Base-by-base conservation (phyloP, 1,140 invertebrate genomes). In the Himalopsyche phryganea region DNA sequence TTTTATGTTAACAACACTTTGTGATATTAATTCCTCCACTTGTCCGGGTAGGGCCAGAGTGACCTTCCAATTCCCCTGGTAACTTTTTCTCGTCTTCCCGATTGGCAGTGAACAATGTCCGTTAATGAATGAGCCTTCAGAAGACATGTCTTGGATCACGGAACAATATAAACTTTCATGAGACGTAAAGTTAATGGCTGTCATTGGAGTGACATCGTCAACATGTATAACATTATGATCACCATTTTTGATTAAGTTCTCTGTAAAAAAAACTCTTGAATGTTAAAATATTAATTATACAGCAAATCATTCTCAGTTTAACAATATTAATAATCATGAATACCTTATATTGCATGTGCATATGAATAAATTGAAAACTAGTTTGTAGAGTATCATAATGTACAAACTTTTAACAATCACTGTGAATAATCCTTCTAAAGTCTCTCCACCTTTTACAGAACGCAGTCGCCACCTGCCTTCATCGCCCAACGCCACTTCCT, bases 21-120 rank as follows among this genome's bases (percentile, higher is more conserved):
- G 61, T 4, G 69, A 42, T 40, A 60, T 58, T 17, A 71, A 33
- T 54, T 76, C 74, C 0, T 60, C 48, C 1, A 76, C 65, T 50
- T 64, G 58, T 13, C 73, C 74, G 0, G 70, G 69, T 1, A 73
- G 18, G 9, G 69, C 74, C 19, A 74, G 49, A 0, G 69, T 49
- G 1, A 73, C 60, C 14, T 68, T 65, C 74, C 74, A 76, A 19
- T 61, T 66, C 1, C 74, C 74, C 54, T 75, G 71, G 14, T 75
- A 61, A 15, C 70, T 71, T 61, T 73, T 68, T 1, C 67, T 69
- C 0, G 68, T 65, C n/a, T 67, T 67, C 10, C 71, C 68, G n/a
- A 74, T 50, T 5, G 63, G 66, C 5, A 75, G 66, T 6, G 38
- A 56, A 52, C 74, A 76, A 10, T 71, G 68, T 4, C 73, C 74